These are phyloP conservation scores for zebrafish (Danio rerio) DNA, from an alignment of 2,113 vertebrate genomes.

Conservation along the genomic window DNA sequence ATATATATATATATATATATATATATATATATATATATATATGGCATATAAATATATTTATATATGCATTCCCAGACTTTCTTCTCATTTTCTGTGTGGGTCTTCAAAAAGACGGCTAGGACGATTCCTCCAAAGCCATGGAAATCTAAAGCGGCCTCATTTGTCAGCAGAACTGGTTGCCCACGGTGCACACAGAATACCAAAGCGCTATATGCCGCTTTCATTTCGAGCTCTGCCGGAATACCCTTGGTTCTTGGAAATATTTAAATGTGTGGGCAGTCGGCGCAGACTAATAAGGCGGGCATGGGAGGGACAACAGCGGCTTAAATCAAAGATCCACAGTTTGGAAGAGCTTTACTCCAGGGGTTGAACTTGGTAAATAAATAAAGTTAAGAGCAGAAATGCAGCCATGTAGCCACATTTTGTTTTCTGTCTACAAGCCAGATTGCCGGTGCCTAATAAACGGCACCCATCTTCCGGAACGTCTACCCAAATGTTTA, in stretches of 20 bases:
- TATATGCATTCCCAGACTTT: conserved; percentile 44
- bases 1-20: no score
- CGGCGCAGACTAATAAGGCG: conserved; percentile 34
- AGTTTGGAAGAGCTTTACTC: conserved; percentile 29
- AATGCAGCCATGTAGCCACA: conserved; percentile 25
- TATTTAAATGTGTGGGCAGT: conserved; percentile 29
- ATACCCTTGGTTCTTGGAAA: conserved; percentile 11
- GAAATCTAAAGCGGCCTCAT: conserved; percentile 40
- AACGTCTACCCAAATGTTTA: conserved; percentile 44
- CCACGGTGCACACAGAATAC: conserved; percentile 29
- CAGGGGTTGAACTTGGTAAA: conserved; percentile 52
- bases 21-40: not conserved
- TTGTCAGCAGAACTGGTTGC: conserved; percentile 46
- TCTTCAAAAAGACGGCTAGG: conserved; percentile 47
- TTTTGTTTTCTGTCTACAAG: not conserved
- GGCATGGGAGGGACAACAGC: not conserved
- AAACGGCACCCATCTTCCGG: conserved; percentile 11
- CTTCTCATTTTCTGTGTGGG: conserved; percentile 42
- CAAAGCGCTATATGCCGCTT: conserved; percentile 4
- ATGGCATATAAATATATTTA: conserved; percentile 1
- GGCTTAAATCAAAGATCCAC: conserved; percentile 34
- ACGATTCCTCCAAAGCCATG: conserved; percentile 38
- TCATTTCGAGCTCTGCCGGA: conserved; percentile 21
- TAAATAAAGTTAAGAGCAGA: conserved; percentile 58
- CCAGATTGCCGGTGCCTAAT: conserved; percentile 7